Evolutionary conservation across 2,113 vertebrate genomes (phyloP).

Genomic region (Coturnix japonica): DNA sequence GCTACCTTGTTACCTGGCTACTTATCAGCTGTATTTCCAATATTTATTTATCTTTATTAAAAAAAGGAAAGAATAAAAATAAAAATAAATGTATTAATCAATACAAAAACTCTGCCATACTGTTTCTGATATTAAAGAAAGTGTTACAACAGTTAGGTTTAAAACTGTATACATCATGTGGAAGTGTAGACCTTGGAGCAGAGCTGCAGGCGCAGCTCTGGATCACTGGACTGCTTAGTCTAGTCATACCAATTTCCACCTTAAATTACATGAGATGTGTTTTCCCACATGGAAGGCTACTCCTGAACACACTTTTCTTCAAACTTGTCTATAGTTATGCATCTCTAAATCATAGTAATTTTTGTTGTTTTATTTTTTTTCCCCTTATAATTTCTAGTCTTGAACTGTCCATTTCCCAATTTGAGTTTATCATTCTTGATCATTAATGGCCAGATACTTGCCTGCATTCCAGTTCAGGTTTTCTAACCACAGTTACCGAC

Average conservation of each 20-base stretch:
- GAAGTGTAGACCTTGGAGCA: neutral
- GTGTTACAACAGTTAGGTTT: neutral
- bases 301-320: neutral
- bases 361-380: no score
- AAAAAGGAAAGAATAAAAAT: neutral
- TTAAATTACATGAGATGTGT: neutral
- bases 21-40: neutral
- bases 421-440: neutral
- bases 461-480: neutral
- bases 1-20: neutral
- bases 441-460: neutral
- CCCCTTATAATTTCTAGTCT: neutral
- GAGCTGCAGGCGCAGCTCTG: neutral
- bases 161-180: neutral
- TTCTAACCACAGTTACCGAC: neutral
- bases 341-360: neutral
- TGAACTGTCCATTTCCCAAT: neutral
- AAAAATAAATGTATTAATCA: fast-evolving
- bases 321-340: neutral
- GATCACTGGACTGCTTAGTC: neutral
- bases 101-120: fast-evolving
- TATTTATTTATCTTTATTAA: neutral
- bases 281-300: neutral
- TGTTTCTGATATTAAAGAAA: neutral
- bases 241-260: neutral